Evolutionary conservation across 1,140 invertebrate genomes (phyloP), one percentile per base, ranked within the genome.

Genomic region (Drosophila elegans): DNA sequence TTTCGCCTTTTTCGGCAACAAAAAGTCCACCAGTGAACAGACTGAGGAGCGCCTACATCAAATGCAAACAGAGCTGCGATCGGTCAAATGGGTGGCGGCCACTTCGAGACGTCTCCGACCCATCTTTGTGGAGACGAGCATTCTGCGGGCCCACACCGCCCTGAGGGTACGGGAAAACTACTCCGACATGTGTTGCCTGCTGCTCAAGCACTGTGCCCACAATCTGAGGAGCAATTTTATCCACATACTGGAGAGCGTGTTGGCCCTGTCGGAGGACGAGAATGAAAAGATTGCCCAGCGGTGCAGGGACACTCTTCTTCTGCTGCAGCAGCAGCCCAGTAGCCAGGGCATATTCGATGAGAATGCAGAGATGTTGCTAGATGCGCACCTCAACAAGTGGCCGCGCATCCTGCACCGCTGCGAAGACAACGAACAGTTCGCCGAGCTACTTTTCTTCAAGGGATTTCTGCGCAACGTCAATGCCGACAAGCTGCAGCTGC

Each of bases 381-480:
- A 91, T 53, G 49, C 64, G 2, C 90, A 92, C 72, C 55, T 92
- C 0, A 78, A 78, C 13, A 91, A 82, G 51, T 78, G 80, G 59
- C 90, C 91, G 10, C 67, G 91, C 2, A 77, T 92, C 13, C 45
- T 92, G 36, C 72, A 85, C 44, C 83, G 90, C 5, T 74, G 89
- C 13, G 80, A 88, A 53, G 91, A 92, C 12, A 71, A 48, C 9
- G 91, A 92, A 67, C 91, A 91, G 55, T 84, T 79, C 27, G 64
- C 83, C 0, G 91, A 86, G 60, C 45, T 92, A 7, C 73, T 91
- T 1, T 91, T 92, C 36, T 66, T 92, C 7, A 92, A 92, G 44
- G 91, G 83, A 11, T 92, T 89, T n/a, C 21, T 92, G 11, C 66
- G 68, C 5, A 86, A 79, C 44, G 27, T 92, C 13, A 81, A 76